Conservation (phyloP, 2,888 invertebrate genomes). For the Galerucella calmariensis region DNA sequence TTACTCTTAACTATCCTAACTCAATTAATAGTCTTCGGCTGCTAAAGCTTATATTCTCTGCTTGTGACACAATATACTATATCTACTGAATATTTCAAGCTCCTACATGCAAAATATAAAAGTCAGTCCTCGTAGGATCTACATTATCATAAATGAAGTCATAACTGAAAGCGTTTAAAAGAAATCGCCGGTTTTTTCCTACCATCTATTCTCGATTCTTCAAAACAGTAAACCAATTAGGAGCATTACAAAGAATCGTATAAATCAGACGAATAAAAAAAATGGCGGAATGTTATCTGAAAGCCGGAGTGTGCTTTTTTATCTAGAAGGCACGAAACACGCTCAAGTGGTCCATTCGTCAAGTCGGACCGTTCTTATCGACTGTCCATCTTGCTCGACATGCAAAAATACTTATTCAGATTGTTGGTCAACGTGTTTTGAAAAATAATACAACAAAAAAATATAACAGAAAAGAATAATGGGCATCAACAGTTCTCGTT, state of each 20-base stretch:
- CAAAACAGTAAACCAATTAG: slow-evolving; percentile 51
- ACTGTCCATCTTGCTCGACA: slow-evolving; percentile 37
- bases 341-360: slow-evolving; percentile 42
- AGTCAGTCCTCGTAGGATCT: background rate
- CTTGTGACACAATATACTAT: no score
- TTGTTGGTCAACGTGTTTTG: slow-evolving; percentile 30
- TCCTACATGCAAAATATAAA: no score
- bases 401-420: slow-evolving; percentile 42
- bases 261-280: slow-evolving; percentile 45
- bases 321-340: slow-evolving; percentile 38
- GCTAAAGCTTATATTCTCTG: no score
- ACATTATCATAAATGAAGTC: slow-evolving; percentile 2
- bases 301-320: slow-evolving; percentile 11
- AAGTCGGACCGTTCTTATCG: slow-evolving; percentile 37
- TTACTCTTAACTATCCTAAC: no score
- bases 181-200: background rate
- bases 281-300: slow-evolving; percentile 19
- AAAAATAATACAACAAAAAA: slow-evolving; percentile 8
- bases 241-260: slow-evolving; percentile 45
- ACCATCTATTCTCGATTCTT: slow-evolving; percentile 10
- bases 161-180: background rate
- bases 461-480: background rate
- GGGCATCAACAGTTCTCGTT: background rate
- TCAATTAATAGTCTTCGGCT: no score
- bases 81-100: no score